Conservation (phyloP, 2,888 invertebrate genomes). For the Alcis repandata region DNA sequence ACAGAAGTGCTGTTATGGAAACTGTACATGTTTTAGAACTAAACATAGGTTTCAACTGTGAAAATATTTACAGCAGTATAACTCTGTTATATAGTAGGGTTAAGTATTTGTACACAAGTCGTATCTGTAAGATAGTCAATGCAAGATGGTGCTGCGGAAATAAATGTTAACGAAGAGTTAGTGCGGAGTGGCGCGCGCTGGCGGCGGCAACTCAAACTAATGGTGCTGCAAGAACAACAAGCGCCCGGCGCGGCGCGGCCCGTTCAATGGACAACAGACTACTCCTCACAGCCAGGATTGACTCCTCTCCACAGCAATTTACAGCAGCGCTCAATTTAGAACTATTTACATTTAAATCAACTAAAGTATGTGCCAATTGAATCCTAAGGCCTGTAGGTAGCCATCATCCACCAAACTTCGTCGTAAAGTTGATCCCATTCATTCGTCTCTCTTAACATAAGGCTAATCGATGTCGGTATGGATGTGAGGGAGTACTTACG, state of each 20-base stretch:
- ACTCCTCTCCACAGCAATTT: slow-evolving; percentile 82
- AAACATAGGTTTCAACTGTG: slow-evolving; percentile 85
- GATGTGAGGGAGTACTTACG: slow-evolving; percentile 91
- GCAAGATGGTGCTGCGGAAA: slow-evolving; percentile 87
- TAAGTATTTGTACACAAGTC: slow-evolving; percentile 83
- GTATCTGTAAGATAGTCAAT: slow-evolving; percentile 83
- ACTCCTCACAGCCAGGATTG: slow-evolving; percentile 86
- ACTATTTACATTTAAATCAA: slow-evolving; percentile 84
- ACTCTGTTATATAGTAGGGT: slow-evolving; percentile 74
- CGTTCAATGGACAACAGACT: slow-evolving; percentile 81
- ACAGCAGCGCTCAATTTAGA: slow-evolving; percentile 85
- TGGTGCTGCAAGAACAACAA: slow-evolving; percentile 91
- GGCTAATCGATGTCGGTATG: slow-evolving; percentile 56
- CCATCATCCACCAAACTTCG: slow-evolving; percentile 86
- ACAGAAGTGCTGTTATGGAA: slow-evolving; percentile 86
- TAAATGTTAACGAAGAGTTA: slow-evolving; percentile 82
- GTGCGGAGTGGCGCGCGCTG: slow-evolving; percentile 84
- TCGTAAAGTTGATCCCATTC: slow-evolving; percentile 82
- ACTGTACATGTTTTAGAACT: slow-evolving; percentile 88
- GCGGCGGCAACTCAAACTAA: slow-evolving; percentile 90
- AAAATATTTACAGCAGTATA: slow-evolving; percentile 86
- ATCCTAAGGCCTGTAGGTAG: slow-evolving; percentile 86
- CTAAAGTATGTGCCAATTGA: slow-evolving; percentile 85
- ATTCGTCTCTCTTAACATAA: slow-evolving; percentile 77
- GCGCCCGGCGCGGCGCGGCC: slow-evolving; percentile 72